Conservation (phyloP, 2,888 invertebrate species). For the Cacoxenus indagator region DNA sequence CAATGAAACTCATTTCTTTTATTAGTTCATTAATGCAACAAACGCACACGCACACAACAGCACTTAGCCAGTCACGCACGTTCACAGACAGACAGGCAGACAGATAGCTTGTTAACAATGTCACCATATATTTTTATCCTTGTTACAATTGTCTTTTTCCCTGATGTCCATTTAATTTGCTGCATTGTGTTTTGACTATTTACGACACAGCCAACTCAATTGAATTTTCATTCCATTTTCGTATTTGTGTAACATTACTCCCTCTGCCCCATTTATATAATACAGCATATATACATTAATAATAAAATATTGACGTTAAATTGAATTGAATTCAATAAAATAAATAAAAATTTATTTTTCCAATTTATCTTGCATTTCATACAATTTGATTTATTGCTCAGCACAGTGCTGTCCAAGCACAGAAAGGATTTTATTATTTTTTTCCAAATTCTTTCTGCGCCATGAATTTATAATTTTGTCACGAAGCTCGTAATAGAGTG, state of each 20-base stretch:
- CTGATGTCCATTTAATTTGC: neutral
- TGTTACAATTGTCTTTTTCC: neutral
- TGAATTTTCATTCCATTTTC: neutral
- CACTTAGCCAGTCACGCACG: no score
- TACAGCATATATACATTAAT: neutral
- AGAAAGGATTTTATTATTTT: neutral
- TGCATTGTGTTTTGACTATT: neutral
- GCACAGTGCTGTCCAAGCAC: neutral
- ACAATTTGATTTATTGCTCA: neutral
- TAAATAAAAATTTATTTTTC: neutral
- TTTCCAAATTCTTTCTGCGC: no score
- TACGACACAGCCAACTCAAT: neutral
- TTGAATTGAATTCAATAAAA: neutral
- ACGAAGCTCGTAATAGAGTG: no score
- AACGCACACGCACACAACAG: neutral
- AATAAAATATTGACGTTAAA: neutral
- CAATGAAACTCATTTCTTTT: neutral
- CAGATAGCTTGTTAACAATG: neutral
- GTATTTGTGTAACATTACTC: no score
- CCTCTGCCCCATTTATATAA: no score
- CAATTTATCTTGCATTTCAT: neutral
- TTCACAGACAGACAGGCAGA: neutral
- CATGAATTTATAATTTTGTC: no score
- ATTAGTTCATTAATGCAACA: neutral
- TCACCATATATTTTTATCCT: neutral